Base-by-base conservation (phyloP, 2,113 vertebrate genomes). In the Shinisaurus crocodilurus region DNA sequence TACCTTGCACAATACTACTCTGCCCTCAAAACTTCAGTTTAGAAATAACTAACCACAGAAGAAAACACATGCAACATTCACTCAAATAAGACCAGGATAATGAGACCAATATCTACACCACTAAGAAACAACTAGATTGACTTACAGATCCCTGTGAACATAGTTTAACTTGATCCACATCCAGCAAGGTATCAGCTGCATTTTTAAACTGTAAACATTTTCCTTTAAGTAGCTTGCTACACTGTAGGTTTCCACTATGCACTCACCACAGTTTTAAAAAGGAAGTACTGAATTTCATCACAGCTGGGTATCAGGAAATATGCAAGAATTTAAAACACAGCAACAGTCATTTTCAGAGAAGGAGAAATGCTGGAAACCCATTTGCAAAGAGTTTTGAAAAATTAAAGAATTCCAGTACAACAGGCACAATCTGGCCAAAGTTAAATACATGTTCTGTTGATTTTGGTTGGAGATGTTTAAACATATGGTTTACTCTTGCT, bases 281-380 rank as follows among this genome's bases (percentile, higher is more conserved):
- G 94, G 96, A 96, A 96, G 94, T 92, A 88, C 92, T 94, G 69
- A 79, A 94, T 96, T 95, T 96, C 92, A 5, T 90, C 93, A 96
- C 60, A 72, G 25, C 90, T 79, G 81, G 25, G 10, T n/a, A 40
- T 91, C 93, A 95, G 95, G 96, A 96, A 96, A 88, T 89, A 94
- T 92, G 93, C 90, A 94, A 92, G 20, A 1, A 91, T 95, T 95
- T 95, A 93, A 94, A 91, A 93, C 65, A 37, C 3, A 89, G 37
- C 76, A 92, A 84, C 83, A 93, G 74, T 40, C 88, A 48, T 91
- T 82, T 91, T 80, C 85, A 45, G 0, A 81, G 91, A 82, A 87
- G 32, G 86, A 70, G 43, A 80, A n/a, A 85, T 81, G 57, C 50
- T 81, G 89, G 83, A 88, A 76, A 85, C 12, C 60, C 15, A 83